Evolutionary conservation across 2,797 vertebrate species (phyloP), one percentile per base, ranked within the genome.

Genomic region (Pristis pectinata): DNA sequence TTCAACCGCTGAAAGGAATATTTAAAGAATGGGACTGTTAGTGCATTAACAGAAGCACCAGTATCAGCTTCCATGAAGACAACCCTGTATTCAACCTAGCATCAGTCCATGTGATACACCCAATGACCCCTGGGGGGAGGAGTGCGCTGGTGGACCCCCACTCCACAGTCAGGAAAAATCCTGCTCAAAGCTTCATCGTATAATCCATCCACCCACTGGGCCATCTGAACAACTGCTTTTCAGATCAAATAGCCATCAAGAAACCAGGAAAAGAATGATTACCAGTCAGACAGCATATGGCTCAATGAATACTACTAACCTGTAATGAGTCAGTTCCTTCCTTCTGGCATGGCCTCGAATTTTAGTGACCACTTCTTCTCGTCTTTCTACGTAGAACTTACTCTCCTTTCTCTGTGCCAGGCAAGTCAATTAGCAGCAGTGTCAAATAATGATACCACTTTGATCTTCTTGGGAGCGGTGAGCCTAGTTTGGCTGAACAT

Each of bases 361-460:
- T 97, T 96, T 97, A 97, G 97, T 97, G 97, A 97, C 97, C n/a
- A 97, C 97, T 97, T 97, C 98, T 97, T 98, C 97, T 97, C 97
- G 97, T 97, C 97, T 97, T 97, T 97, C 97, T 97, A 97, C 97
- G 97, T 97, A 41, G 67, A 97, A 97, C 96, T 97, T 97, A 98
- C 97, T 97, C 98, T 97, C 97, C 97, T 97, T 97, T 96, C 97
- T 98, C 96, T 96, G 27, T 95, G 96, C 97, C 97, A 96, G 64
- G 37, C 19, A 44, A 37, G 41, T 19, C n/a, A 64, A 19, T 61
- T 22, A 61, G 8, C 87, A 92, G 67, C 22, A 17, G 37, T 87
- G 30, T 13, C 53, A 87, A 59, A 87, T 34, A 49, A 85, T 49
- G 27, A 44, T 83, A 24, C 19, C 72, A 1, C 72, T 76, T 76